Base-by-base conservation (phyloP, 2,797 vertebrate species). In the Rhynchonycteris naso region DNA sequence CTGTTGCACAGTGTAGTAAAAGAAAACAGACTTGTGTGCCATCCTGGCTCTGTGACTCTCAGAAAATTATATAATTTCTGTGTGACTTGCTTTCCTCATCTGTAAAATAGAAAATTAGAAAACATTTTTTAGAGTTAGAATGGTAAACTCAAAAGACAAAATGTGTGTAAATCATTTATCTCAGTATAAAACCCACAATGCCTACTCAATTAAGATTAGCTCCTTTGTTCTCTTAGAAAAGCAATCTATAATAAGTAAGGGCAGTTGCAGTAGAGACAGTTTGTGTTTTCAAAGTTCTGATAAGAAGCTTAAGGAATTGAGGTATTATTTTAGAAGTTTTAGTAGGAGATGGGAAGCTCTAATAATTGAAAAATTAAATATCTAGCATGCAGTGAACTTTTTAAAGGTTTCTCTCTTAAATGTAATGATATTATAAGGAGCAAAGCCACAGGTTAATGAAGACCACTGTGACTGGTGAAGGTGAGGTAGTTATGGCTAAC, bases 101-200 rank as follows among this genome's bases (percentile, higher is more conserved):
- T 90, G 0, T 87, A 78, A 85, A 75, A 38, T 52, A 85, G 78
- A 87, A 92, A 69, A 43, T 71, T 74, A 68, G 56, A 75, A 65
- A 96, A 78, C 16, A 35, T 19, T 76, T 81, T 94, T 85, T 91
- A 35, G 66, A 93, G 33, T 86, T 66, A 66, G n/a, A 68, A 68
- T 78, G 38, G 15, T 4, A 56, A 65, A 58, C 13, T 50, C 21
- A 58, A 80, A 95, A 12, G 15, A 24, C 5, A 71, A 30, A 68
- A 54, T 72, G 5, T 22, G 58, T 13, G 65, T 58, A 83, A 56
- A 47, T 2, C 18, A 69, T 92, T 58, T 54, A 24, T 85, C 59
- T 75, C 28, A 30, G 18, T 69, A 1, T 24, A 30, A 74, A 71
- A 83, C 2, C 43, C 22, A 50, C 26, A 83, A 43, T 30, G 9